Percentiles rank a stretch among this genome's conserved stretches.
phyloP scores from a whole-genome alignment of 2,797 vertebrate species.

The Myoxocephalus aenaeus region DNA sequence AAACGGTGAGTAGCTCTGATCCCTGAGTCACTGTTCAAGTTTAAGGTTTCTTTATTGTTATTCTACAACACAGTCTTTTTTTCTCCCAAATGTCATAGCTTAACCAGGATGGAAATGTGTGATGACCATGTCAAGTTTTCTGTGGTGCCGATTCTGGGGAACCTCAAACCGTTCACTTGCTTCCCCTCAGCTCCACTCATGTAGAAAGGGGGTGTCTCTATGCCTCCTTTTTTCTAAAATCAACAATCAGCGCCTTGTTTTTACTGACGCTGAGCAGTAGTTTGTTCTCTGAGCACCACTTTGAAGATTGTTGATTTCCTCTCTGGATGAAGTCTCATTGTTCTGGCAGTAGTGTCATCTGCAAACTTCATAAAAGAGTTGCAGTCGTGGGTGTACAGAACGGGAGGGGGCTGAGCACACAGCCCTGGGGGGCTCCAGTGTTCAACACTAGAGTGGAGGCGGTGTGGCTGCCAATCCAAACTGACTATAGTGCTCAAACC shows the following conservation, averaged over 20 bases:
- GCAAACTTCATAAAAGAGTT: neutral
- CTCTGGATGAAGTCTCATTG: neutral
- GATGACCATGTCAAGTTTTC: neutral
- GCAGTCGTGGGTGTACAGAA: too few species aligned
- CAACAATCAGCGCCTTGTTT: too few species aligned
- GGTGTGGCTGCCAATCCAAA: too few species aligned
- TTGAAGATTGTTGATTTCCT: neutral
- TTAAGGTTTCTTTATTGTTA: neutral
- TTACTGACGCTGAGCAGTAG: too few species aligned
- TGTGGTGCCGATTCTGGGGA: neutral
- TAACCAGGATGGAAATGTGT: neutral
- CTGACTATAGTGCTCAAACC: too few species aligned
- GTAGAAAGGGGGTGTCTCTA: too few species aligned
- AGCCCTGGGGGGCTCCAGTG: too few species aligned
- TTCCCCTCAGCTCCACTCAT: too few species aligned
- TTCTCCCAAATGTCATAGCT: neutral
- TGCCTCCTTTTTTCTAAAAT: too few species aligned
- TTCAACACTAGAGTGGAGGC: too few species aligned
- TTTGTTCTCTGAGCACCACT: neutral
- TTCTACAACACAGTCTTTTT: neutral
- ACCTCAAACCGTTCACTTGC: too few species aligned
- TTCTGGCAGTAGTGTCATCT: neutral
- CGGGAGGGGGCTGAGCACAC: too few species aligned
- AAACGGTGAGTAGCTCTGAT: constrained; percentile 85
- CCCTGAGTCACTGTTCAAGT: neutral